These are phyloP conservation scores for Eublepharis macularius DNA, from an alignment of 2,113 vertebrate genomes.

Conservation along the genomic window DNA sequence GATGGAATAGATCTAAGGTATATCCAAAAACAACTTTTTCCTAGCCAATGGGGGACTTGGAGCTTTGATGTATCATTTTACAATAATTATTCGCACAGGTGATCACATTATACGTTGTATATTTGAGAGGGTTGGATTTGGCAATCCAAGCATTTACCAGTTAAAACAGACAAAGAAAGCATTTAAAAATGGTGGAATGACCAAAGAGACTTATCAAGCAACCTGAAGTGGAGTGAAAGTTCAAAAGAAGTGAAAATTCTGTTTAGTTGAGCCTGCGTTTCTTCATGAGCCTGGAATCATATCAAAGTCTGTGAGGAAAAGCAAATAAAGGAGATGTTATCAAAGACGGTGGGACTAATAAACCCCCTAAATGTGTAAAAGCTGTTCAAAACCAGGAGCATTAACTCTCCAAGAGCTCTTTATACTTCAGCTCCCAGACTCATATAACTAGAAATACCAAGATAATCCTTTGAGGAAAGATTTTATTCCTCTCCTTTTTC, in stretches of 20 bases:
- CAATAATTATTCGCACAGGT: not conserved
- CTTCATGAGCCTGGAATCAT: not conserved
- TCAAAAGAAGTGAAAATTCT: not conserved
- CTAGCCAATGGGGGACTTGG: not conserved
- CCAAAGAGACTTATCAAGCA: not conserved
- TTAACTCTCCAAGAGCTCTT: slow-evolving; percentile 1
- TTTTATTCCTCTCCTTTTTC: not conserved
- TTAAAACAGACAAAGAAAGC: not conserved
- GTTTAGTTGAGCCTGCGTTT: not conserved
- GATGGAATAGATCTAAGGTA: no score
- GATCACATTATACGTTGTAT: not conserved
- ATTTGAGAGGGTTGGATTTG: not conserved
- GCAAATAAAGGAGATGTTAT: slow-evolving; percentile 3
- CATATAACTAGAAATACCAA: slow-evolving; percentile 18
- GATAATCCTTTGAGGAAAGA: not conserved
- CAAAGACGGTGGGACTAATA: not conserved
- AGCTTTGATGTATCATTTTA: not conserved
- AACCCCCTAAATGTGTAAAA: not conserved
- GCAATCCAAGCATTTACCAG: not conserved
- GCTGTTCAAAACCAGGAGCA: not conserved
- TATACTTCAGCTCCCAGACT: slow-evolving; percentile 39
- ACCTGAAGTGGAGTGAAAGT: not conserved
- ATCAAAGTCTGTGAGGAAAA: not conserved
- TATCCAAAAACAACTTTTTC: not conserved
- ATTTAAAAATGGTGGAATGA: not conserved